A percentile compares a stretch with the other conserved stretches of the same genome.
Conservation (phyloP, 2,113 vertebrate genomes). For the Tychaedon coryphoeus region DNA sequence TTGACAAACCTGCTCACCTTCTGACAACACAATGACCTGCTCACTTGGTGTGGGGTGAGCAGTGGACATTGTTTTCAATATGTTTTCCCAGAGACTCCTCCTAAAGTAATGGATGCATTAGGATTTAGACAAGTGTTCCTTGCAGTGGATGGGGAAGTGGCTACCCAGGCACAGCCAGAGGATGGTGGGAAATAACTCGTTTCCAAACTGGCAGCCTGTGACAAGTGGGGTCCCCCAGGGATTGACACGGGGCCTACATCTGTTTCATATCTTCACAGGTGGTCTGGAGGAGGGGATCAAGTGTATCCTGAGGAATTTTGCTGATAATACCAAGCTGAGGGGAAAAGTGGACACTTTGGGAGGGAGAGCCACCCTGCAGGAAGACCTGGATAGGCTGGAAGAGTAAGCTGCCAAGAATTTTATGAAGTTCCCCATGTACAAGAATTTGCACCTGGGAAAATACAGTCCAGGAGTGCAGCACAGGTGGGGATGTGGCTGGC, state of each 20-base stretch:
- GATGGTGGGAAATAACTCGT: not conserved
- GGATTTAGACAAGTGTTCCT: not conserved
- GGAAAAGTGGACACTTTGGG: not conserved
- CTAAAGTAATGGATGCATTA: not conserved
- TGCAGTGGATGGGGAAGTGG: not conserved
- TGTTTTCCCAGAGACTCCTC: not conserved
- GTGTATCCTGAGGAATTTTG: not conserved
- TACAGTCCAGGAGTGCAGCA: not conserved
- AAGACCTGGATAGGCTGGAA: not conserved
- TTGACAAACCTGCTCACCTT: not conserved
- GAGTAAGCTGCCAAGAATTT: not conserved
- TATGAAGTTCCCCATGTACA: not conserved
- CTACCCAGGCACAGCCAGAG: not conserved
- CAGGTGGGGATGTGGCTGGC: not conserved
- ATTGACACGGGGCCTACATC: rapidly evolving
- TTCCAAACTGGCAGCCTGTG: not conserved
- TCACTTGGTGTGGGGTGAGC: not conserved
- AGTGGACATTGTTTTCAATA: rapidly evolving
- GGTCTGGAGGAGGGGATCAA: not conserved
- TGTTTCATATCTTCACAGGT: not conserved
- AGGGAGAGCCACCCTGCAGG: not conserved
- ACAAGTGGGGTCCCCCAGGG: not conserved
- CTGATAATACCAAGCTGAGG: not conserved
- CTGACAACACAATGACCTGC: not conserved
- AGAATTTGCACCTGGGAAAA: not conserved